Evolutionary conservation across 2,888 invertebrate species (phyloP).

Genomic region (Brachyopa scutellaris): DNA sequence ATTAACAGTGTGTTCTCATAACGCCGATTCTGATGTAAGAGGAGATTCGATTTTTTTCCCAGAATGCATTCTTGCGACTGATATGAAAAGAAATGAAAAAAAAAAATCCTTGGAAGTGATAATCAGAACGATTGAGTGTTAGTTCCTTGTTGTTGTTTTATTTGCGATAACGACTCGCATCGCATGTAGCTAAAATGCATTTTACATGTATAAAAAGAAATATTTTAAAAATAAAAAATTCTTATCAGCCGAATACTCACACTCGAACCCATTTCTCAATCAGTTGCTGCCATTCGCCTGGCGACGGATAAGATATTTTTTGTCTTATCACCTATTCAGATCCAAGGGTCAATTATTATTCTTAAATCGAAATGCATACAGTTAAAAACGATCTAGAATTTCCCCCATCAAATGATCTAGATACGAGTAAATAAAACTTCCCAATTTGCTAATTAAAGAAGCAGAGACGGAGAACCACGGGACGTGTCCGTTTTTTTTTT

Average conservation of each 20-base stretch:
- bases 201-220: no score
- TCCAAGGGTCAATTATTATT: conserved; percentile 47
- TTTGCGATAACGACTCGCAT: no score
- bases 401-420: background rate
- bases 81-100: background rate
- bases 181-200: conserved; percentile 3
- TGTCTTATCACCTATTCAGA: conserved; percentile 9
- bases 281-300: background rate
- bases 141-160: no score
- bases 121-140: background rate
- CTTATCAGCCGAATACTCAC: no score
- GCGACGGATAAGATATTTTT: background rate
- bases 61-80: background rate
- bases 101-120: conserved; percentile 14
- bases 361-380: background rate
- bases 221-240: no score
- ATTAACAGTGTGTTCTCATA: background rate
- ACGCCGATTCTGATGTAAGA: background rate
- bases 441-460: conserved; percentile 11
- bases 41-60: background rate
- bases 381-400: background rate
- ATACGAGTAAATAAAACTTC: background rate
- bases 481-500: background rate
- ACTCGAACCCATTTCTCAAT: conserved; percentile 1
- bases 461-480: background rate